Conservation (phyloP, 2,888 invertebrate species). For the Hydriomena furcata region DNA sequence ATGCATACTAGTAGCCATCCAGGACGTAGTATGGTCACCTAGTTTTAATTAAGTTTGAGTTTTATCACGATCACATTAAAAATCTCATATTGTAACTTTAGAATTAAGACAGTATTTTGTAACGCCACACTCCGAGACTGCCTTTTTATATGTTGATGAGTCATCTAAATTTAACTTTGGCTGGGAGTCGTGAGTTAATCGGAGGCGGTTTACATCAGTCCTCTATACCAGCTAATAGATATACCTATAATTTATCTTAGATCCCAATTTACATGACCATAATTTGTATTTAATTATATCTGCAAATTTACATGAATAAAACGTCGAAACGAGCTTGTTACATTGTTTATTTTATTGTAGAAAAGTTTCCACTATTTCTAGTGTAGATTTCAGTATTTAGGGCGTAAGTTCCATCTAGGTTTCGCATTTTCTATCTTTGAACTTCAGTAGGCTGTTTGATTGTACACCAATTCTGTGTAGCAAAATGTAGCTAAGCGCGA, state of each 20-base stretch:
- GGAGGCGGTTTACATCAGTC: constrained; percentile 62
- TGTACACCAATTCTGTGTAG: no score
- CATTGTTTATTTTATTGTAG: constrained; percentile 43
- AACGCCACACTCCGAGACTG: constrained; percentile 82
- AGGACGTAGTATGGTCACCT: constrained; percentile 74
- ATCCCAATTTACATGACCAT: constrained; percentile 82
- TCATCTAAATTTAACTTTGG: constrained; percentile 73
- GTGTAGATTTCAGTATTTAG: no score
- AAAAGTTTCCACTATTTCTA: neutral
- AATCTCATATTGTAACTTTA: constrained; percentile 81
- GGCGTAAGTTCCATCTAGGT: no score
- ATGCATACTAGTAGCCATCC: constrained; percentile 73
- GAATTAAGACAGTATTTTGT: constrained; percentile 81
- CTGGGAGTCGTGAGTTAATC: constrained; percentile 57
- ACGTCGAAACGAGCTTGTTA: constrained; percentile 80
- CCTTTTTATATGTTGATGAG: constrained; percentile 80
- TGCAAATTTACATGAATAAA: constrained; percentile 85
- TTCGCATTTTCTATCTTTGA: no score
- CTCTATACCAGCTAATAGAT: constrained; percentile 69
- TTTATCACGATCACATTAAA: constrained; percentile 80
- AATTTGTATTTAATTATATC: constrained; percentile 82
- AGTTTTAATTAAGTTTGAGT: constrained; percentile 80
- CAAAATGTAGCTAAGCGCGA: no score
- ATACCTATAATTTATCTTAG: constrained; percentile 73
- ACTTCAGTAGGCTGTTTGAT: no score